Conservation (phyloP, 2,888 invertebrate genomes). For the Nomada fabriciana region DNA sequence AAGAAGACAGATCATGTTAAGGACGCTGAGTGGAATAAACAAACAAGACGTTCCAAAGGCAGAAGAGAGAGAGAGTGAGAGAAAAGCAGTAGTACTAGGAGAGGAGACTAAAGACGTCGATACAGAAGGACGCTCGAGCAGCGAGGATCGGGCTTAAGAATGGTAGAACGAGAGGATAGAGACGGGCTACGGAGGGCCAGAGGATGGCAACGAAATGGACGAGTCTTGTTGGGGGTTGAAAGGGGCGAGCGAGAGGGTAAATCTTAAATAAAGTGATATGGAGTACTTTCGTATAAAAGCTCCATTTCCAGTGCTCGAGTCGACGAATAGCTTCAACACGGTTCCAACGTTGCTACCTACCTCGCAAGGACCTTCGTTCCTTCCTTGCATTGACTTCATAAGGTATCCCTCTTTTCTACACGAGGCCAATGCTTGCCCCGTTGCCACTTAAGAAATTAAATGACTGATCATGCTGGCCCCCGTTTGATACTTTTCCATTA, state of each 20-base stretch:
- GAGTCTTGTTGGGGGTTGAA: slow-evolving; percentile 84
- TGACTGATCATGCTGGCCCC: slow-evolving; percentile 43
- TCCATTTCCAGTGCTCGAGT: slow-evolving; percentile 82
- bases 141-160: slow-evolving; percentile 79
- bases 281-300: slow-evolving; percentile 85
- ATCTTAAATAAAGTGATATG: slow-evolving; percentile 85
- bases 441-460: slow-evolving; percentile 67
- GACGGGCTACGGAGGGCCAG: slow-evolving; percentile 56
- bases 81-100: slow-evolving; percentile 1
- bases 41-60: slow-evolving; percentile 68
- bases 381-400: slow-evolving; percentile 63
- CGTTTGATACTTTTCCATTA: slow-evolving; percentile 40
- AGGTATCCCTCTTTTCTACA: slow-evolving; percentile 39
- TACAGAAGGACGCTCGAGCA: slow-evolving; percentile 74
- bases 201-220: slow-evolving; percentile 83
- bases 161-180: slow-evolving; percentile 72
- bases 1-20: slow-evolving; percentile 72
- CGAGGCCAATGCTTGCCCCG: slow-evolving; percentile 56
- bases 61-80: not conserved
- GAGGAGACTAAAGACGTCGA: slow-evolving; percentile 68
- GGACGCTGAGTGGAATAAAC: slow-evolving; percentile 72
- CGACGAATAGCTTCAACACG: slow-evolving; percentile 76
- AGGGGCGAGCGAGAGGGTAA: slow-evolving; percentile 84
- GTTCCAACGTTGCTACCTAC: slow-evolving; percentile 56
- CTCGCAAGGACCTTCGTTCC: slow-evolving; percentile 69